These are phyloP conservation scores for Aricia artaxerxes DNA, from an alignment of 2,888 invertebrate species.

Conservation along the genomic window DNA sequence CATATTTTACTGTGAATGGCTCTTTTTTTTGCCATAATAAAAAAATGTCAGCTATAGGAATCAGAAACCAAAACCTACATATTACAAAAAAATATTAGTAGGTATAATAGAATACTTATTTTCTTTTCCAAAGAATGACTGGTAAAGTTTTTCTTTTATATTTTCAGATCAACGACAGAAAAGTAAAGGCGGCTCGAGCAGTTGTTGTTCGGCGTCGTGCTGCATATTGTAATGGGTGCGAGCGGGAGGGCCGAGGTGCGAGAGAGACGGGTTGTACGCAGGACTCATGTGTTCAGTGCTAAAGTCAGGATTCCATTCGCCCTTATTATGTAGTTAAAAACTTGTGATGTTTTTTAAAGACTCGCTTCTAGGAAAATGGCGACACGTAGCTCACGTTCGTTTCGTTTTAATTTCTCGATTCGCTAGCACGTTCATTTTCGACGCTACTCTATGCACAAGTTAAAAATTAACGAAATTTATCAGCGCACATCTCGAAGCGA, in stretches of 20 bases:
- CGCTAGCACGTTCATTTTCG: slow-evolving; percentile 40
- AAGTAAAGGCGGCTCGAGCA: slow-evolving; percentile 96
- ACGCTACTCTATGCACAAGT: slow-evolving; percentile 42
- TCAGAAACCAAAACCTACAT: neutral
- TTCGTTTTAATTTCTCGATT: slow-evolving; percentile 37
- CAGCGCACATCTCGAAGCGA: slow-evolving; percentile 54
- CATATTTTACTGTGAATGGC: too few species aligned
- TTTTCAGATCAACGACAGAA: slow-evolving; percentile 96
- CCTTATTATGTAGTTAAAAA: slow-evolving; percentile 45
- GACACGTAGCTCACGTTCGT: slow-evolving; percentile 37
- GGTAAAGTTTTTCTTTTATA: slow-evolving; percentile 43
- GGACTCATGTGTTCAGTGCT: slow-evolving; percentile 66
- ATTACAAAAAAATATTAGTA: neutral
- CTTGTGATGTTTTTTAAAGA: slow-evolving; percentile 66
- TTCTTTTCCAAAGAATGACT: neutral
- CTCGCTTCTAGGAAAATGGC: slow-evolving; percentile 39
- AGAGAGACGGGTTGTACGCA: slow-evolving; percentile 55
- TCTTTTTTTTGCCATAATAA: too few species aligned
- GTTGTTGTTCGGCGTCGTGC: slow-evolving; percentile 96
- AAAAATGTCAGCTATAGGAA: neutral
- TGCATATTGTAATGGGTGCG: slow-evolving; percentile 90
- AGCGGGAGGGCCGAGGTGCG: slow-evolving; percentile 52
- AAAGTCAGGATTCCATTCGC: slow-evolving; percentile 58
- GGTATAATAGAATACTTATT: neutral
- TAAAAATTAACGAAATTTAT: slow-evolving; percentile 41